Percentiles rank a stretch among this genome's conserved stretches.
phyloP scores from a whole-genome alignment of 2,888 invertebrate species.

The Orthosia gothica region DNA sequence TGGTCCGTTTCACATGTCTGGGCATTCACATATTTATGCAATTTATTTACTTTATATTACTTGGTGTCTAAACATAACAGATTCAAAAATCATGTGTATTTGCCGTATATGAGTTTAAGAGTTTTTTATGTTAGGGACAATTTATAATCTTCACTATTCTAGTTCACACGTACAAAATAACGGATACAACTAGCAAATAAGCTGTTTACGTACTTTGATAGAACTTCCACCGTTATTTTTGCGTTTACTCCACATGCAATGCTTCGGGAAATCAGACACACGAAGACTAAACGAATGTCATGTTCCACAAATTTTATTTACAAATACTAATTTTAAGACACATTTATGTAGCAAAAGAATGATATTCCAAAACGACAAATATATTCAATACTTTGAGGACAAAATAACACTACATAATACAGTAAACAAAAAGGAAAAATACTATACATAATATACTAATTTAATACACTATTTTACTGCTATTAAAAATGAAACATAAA shows the following conservation, averaged over 20 bases:
- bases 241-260: conserved; percentile 15
- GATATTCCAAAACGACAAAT: background rate
- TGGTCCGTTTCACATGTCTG: conserved; percentile 76
- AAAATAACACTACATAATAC: no score
- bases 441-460: no score
- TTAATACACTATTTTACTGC: background rate
- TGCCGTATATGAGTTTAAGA: no score
- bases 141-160: background rate
- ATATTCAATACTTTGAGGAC: no score
- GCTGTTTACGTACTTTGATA: conserved; percentile 12
- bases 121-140: background rate
- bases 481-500: background rate
- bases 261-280: conserved; percentile 19
- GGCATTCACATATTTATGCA: conserved; percentile 21
- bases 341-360: conserved; percentile 5
- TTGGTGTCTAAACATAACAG: background rate
- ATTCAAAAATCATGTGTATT: background rate
- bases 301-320: conserved; percentile 6
- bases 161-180: conserved; percentile 9
- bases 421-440: no score
- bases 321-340: background rate
- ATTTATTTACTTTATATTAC: conserved; percentile 8
- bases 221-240: conserved; percentile 14
- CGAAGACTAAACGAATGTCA: conserved; percentile 1
- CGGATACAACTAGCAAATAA: background rate